These are phyloP conservation scores for Rotaria magnacalcarata DNA, from an alignment of 2,888 invertebrate genomes.

Conservation along the genomic window DNA sequence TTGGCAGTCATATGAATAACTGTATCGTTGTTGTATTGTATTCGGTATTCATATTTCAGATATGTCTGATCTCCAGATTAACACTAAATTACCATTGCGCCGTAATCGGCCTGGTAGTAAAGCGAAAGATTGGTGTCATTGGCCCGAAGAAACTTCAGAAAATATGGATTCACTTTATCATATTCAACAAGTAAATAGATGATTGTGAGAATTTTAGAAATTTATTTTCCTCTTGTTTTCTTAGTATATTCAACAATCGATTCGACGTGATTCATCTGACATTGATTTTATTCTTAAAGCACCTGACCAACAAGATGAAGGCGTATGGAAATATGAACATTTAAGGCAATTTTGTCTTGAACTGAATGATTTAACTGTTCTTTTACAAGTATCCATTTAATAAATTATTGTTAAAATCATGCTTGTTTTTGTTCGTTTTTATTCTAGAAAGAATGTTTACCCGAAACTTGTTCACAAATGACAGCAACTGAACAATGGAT, in stretches of 20 bases:
- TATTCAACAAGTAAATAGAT: constrained; percentile 72
- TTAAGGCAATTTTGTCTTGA: constrained; percentile 98
- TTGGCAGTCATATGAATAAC: too few species aligned
- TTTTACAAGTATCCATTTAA: constrained; percentile 57
- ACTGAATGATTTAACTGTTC: constrained; percentile 91
- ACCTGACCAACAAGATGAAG: constrained; percentile 94
- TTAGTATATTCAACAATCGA: constrained; percentile 88
- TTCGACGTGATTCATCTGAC: constrained; percentile 83
- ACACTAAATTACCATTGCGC: constrained; percentile 19
- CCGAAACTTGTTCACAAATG: constrained; percentile 96
- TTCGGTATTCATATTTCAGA: not conserved
- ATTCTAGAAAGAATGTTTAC: constrained; percentile 77
- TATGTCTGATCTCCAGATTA: constrained; percentile 21
- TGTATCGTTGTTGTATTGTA: not conserved
- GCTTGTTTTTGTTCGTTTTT: too few species aligned
- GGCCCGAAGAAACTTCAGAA: constrained; percentile 96
- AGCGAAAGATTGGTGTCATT: constrained; percentile 73
- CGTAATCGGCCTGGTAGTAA: constrained; percentile 38
- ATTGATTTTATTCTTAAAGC: constrained; percentile 88
- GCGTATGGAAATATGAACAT: constrained; percentile 99
- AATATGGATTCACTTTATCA: constrained; percentile 99
- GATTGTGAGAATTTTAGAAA: not conserved
- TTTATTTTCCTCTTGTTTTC: not conserved
- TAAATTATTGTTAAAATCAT: too few species aligned
- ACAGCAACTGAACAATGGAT: constrained; percentile 99